Base-by-base conservation (phyloP, 2,888 invertebrate genomes). In the Proisotoma minuta region DNA sequence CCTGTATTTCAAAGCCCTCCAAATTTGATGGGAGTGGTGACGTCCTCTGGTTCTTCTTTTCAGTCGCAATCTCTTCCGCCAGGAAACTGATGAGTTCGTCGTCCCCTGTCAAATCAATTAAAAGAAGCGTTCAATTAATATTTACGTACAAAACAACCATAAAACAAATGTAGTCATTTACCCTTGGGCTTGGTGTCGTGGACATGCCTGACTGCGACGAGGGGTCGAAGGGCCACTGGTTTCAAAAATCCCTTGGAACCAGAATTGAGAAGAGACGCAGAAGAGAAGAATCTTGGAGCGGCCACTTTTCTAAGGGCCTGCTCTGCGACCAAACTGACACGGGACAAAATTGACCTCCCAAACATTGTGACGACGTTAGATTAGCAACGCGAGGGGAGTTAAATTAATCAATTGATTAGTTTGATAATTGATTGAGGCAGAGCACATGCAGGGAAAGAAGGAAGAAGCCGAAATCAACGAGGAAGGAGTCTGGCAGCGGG, bases 21-120 rank as follows among this genome's bases (percentile, higher is more conserved):
- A 97, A 76, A 66, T 87, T 85, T 0, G 85, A 82, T 0, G 93
- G 88, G 70, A 91, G 81, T 0, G 83, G 82, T 77, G 88, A 86
- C 18, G 84, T 77, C 58, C 75, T 75, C 76, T 89, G 89, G 1
- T 88, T 85, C 76, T 91, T 90, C 73, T 89, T 87, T 77, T 97
- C 97, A 0, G 91, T 89, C 26, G 89, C 83, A 68, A 98, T 96
- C 81, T 98, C 97, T 75, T 97, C 93, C 1, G 89, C 87, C 26
- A 98, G 80, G 77, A 96, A 97, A 76, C 92, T 91, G 0, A 91
- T 87, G 54, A 98, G 81, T 76, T 93, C 92, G 70, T 86, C 83
- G 77, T 92, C 92, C 74, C 88, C 91, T 92, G 74, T 34, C 26
- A 60, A 26, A 10, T 48, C 48, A 48, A 12, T 20, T 18, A 18